Evolutionary conservation across 2,113 vertebrate species (phyloP), one percentile per base, ranked within the genome.

Genomic region (Stictonetta naevosa): DNA sequence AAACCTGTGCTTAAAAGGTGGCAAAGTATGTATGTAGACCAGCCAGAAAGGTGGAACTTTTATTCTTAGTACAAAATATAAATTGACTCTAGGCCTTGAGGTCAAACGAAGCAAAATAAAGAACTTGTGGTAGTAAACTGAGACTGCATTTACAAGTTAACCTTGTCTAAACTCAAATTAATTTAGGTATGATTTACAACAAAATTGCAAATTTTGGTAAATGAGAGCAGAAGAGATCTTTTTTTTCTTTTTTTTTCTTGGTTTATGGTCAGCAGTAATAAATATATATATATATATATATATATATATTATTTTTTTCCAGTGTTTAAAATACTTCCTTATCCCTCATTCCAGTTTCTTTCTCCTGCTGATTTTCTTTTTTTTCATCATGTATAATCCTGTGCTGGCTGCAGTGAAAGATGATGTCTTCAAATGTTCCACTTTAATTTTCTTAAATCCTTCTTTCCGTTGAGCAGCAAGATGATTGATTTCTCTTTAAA

Each of bases 401-500:
- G 4, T 81, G 12, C 33, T 83, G 59, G 28, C 46, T 92, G 38
- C 56, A 74, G 13, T 77, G 56, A 95, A 90, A 88, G 72, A 38
- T 64, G 67, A 66, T 68, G 79, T 92, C 76, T 90, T 94, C 52
- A 81, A 34, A 23, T 75, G 16, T 83, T 40, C 64, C 20, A 29
- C 78, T 77, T 86, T 23, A 77, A 1, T 93, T 74, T 67, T 75
- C 55, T 84, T 55, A 71, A 86, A 86, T 38, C 48, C 28, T 85
- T 66, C 25, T 69, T 91, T 85, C 81, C 22, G 31, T 74, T 92
- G 56, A 83, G 52, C 23, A 64, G 60, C 11, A 52, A 81, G 52
- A 59, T 88, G 89, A 92, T 86, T 86, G 64, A 88, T 86, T 95
- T 88, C 68, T 83, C 42, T 38, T 88, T 68, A 81, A 86, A 77